These are phyloP conservation scores for Pseudococcus longispinus DNA, from an alignment of 2,888 invertebrate species.

Conservation along the genomic window DNA sequence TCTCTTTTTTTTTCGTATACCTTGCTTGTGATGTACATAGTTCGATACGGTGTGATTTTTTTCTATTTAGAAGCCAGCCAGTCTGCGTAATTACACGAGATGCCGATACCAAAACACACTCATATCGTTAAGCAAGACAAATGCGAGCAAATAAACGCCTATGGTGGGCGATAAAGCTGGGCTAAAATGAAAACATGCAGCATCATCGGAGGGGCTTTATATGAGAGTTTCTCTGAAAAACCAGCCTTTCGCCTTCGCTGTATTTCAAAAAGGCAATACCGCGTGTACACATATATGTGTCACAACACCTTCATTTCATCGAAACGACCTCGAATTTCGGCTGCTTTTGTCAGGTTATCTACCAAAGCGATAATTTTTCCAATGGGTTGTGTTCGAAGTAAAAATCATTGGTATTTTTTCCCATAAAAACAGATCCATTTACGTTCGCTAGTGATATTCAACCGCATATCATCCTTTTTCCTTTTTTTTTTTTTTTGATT, in stretches of 20 bases:
- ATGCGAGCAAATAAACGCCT: not conserved
- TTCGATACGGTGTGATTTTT: slow-evolving; percentile 1
- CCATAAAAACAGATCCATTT: not conserved
- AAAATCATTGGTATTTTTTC: not conserved
- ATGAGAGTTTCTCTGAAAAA: not conserved
- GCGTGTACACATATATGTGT: not conserved
- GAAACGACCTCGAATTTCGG: not conserved
- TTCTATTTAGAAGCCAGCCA: not conserved
- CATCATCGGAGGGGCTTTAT: not conserved
- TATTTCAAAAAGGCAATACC: slow-evolving; percentile 16
- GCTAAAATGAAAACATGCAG: not conserved
- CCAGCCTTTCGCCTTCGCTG: not conserved
- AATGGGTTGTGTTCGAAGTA: not conserved
- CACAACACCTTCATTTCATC: slow-evolving; percentile 17
- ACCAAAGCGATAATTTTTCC: slow-evolving; percentile 28
- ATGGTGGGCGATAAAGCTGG: not conserved
- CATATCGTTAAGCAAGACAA: not conserved
- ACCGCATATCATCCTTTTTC: not conserved
- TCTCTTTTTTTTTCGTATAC: not conserved
- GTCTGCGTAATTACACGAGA: not conserved
- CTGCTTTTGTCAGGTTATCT: slow-evolving; percentile 12
- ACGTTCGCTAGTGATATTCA: not conserved
- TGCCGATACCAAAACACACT: not conserved
- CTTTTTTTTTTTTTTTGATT: not conserved
- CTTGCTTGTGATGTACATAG: not conserved